Evolutionary conservation across 2,113 vertebrate genomes (phyloP).

Genomic region (Sciurus niger): DNA sequence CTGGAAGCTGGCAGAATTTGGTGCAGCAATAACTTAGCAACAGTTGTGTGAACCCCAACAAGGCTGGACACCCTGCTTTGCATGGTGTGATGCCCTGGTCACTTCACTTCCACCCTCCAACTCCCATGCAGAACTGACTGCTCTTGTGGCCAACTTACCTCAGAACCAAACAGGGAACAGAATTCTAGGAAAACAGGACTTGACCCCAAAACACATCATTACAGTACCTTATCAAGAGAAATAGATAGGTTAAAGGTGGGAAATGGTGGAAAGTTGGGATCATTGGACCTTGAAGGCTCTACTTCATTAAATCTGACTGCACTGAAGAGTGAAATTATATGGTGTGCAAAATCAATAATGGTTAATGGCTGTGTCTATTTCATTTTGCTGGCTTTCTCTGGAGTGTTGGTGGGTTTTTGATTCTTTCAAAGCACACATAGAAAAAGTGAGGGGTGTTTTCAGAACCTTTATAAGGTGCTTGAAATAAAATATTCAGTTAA

Average conservation of each 20-base stretch:
- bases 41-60: not conserved
- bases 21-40: not conserved
- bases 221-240: not conserved
- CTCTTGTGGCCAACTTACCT: not conserved
- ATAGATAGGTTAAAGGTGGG: not conserved
- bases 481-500: not conserved
- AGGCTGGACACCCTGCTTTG: not conserved
- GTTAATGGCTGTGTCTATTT: not conserved
- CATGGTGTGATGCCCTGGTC: accelerated
- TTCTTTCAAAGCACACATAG: not conserved
- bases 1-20: not conserved
- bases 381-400: not conserved
- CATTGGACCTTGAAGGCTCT: not conserved
- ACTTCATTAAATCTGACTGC: not conserved
- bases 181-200: not conserved
- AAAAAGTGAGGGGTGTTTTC: not conserved
- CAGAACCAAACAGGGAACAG: not conserved
- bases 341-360: no score
- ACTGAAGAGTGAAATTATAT: not conserved
- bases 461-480: not conserved
- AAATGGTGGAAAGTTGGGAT: not conserved
- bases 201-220: not conserved
- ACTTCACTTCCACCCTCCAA: not conserved
- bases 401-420: not conserved
- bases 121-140: not conserved